Conservation (phyloP, 2,888 invertebrate species). For the Scotopteryx bipunctaria region DNA sequence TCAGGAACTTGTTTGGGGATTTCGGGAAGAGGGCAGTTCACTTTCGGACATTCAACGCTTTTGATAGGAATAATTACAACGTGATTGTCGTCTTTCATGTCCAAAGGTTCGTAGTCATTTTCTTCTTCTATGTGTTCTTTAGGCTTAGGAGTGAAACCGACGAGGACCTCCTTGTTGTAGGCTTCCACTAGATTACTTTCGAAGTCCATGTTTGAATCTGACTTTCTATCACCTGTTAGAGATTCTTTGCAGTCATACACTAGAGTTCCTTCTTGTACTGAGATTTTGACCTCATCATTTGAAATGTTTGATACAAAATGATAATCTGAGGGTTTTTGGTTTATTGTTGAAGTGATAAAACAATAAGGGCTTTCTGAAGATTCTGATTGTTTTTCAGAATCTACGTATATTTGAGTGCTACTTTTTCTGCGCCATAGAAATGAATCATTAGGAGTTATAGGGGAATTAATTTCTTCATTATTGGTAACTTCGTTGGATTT, state of each 20-base stretch:
- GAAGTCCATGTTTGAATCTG: constrained; percentile 63
- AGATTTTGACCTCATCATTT: constrained; percentile 46
- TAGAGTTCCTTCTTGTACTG: constrained; percentile 55
- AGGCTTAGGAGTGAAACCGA: constrained; percentile 63
- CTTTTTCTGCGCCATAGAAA: constrained; percentile 85
- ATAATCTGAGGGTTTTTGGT: constrained; percentile 41
- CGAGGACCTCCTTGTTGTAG: constrained; percentile 70
- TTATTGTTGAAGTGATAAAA: constrained; percentile 58
- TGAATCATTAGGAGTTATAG: constrained; percentile 85
- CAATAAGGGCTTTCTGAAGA: constrained; percentile 64
- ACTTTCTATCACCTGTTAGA: constrained; percentile 45
- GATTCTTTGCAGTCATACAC: constrained; percentile 45
- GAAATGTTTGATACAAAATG: constrained; percentile 39
- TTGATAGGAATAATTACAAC: constrained; percentile 66
- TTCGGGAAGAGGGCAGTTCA: constrained; percentile 78
- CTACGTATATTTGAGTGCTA: constrained; percentile 67
- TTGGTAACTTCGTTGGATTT: constrained; percentile 43
- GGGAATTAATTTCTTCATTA: constrained; percentile 60
- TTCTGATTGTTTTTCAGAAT: constrained; percentile 57
- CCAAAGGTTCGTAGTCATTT: constrained; percentile 76
- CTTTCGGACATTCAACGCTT: constrained; percentile 65
- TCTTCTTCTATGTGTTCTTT: constrained; percentile 55
- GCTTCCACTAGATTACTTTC: constrained; percentile 76
- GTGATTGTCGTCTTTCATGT: constrained; percentile 63
- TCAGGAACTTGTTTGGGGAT: constrained; percentile 61